Base-by-base conservation (phyloP, 2,113 vertebrate genomes). In the Saiga tatarica region DNA sequence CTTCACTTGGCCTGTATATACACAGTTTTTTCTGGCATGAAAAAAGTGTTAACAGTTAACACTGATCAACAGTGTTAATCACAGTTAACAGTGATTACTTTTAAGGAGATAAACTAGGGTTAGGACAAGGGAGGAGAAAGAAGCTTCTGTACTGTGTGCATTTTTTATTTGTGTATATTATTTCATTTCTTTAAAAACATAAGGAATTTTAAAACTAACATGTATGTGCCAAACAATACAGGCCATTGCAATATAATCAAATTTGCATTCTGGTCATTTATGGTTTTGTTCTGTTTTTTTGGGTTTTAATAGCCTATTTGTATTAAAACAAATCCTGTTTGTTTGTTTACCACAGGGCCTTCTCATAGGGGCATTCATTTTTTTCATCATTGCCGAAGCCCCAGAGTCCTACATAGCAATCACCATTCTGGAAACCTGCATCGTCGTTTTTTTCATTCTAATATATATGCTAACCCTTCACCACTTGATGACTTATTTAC, bases 401-500 rank as follows among this genome's bases (percentile, higher is more conserved):
- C 97, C 64, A 0, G 92, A 82, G 2, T 92, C 98, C 2, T 99
- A 97, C 95, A 82, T 98, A 7, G 98, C 98, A 14, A 98, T 99
- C 87, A 98, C 98, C 0, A 79, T 92, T 79, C 30, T 99, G 98
- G 99, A 99, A 98, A 60, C 90, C 21, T 15, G 95, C 71, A 98
- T 99, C 87, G 99, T 98, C 2, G 1, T 84, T 3, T 86, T 98
- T 2, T 99, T 99, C 82, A 74, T 99, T 39, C 16, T 99, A 36
- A 89, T 99, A 6, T 99, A 99, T 97, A 6, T 99, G 59, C 86
- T 99, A 21, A 98, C 98, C 47, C 98, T 99, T 64, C 98, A 99
- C 87, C 97, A 97, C 78, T 96, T 33, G 94, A 7, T 99, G 74
- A 95, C 96, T 3, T 97, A 98, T 90, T 96, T 99, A 59, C 98